Conservation (phyloP, 2,113 vertebrate species). For the Bufo gargarizans region DNA sequence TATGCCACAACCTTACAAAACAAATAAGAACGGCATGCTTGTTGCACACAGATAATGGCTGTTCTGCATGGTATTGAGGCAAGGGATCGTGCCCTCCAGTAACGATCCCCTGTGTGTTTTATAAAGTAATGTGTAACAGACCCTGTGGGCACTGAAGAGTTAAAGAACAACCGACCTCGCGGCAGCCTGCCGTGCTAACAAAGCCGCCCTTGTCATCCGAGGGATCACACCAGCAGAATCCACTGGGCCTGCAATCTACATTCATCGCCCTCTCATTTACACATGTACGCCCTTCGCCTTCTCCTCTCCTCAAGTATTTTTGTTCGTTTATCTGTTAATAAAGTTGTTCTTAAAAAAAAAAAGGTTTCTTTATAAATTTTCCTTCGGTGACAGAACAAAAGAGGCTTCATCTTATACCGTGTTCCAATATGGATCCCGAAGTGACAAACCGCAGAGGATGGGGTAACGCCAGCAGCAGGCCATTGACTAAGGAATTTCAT, state of each 20-base stretch:
- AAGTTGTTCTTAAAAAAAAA: background rate
- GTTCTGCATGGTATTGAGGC: background rate
- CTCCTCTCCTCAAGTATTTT: background rate
- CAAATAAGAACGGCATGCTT: background rate
- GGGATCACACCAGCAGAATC: background rate
- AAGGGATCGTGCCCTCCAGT: background rate
- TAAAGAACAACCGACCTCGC: conserved; percentile 4
- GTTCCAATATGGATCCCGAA: background rate
- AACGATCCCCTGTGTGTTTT: background rate
- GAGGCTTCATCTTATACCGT: background rate
- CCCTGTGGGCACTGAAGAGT: conserved; percentile 8
- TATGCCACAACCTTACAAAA: background rate
- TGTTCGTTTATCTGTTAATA: background rate
- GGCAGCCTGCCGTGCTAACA: conserved; percentile 30
- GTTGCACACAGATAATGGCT: conserved; percentile 11
- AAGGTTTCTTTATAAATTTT: background rate
- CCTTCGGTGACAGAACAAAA: background rate
- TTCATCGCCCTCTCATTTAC: conserved; percentile 1
- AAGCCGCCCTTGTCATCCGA: conserved; percentile 37
- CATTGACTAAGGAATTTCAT: too few relatives aligned
- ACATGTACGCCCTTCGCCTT: background rate
- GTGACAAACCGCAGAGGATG: background rate
- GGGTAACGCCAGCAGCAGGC: background rate
- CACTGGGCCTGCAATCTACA: conserved; percentile 23
- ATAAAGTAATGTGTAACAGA: conserved; percentile 5